A percentile compares a stretch with the other conserved stretches of the same genome.
Conservation (phyloP, 2,797 vertebrate genomes). For the Oreortyx pictus region DNA sequence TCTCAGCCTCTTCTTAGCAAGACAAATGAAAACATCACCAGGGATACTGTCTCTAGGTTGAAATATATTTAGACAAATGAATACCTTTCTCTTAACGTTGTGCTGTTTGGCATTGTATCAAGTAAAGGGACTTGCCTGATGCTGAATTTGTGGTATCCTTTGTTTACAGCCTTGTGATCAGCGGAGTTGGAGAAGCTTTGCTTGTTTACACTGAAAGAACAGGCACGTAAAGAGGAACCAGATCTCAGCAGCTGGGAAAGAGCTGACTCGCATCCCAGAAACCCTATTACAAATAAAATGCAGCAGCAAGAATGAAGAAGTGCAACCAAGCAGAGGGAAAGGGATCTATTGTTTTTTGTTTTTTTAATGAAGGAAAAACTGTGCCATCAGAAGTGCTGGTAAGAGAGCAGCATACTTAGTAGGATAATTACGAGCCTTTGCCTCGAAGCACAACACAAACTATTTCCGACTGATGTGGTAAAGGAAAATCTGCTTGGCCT, state of each 20-base stretch:
- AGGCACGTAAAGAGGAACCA: conserved; percentile 40
- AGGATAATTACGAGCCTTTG: neutral
- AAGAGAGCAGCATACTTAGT: neutral
- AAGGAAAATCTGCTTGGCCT: neutral
- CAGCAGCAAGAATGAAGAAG: neutral
- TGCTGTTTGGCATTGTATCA: neutral
- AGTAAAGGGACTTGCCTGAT: neutral
- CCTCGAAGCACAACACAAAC: conserved; percentile 6
- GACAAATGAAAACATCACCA: neutral
- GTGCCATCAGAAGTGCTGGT: conserved; percentile 36
- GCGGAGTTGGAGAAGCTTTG: conserved; percentile 87
- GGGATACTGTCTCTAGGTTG: neutral
- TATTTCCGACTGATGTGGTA: conserved; percentile 3
- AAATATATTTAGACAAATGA: neutral
- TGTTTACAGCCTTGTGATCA: conserved; percentile 82
- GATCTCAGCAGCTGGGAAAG: neutral
- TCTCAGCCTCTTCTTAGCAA: conserved; percentile 1
- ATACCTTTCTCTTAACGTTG: neutral
- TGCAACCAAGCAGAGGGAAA: conserved; percentile 22
- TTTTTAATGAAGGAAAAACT: neutral
- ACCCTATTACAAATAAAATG: neutral
- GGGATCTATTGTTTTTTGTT: neutral
- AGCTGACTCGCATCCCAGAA: conserved; percentile 31
- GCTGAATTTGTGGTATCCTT: conserved; percentile 42
- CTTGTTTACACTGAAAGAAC: conserved; percentile 85